Evolutionary conservation across 2,113 vertebrate genomes (phyloP), one percentile per base, ranked within the genome.

Genomic region (Catharus fuscescens): DNA sequence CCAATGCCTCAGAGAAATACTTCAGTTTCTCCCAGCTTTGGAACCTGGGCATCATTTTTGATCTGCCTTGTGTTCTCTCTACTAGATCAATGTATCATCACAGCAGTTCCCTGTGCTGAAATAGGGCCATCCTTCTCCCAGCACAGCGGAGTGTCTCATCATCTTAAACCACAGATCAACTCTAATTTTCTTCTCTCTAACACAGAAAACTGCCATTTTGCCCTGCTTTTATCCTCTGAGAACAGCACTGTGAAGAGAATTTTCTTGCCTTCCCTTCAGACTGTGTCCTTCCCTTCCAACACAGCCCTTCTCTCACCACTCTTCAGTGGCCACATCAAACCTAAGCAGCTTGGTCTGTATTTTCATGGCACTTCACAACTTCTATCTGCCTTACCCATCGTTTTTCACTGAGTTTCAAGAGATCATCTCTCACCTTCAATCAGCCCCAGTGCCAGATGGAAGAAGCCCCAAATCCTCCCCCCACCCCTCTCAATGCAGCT

Each of bases 391-490:
- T 65, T 66, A 66, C 26, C 80, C 86, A 60, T 71, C 15, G 7
- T 78, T 95, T 94, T 77, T 84, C 80, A 36, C 82, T 40, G 80
- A 88, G 87, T 91, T 95, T 48, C 88, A 86, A 78, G 88, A 91
- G 88, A 96, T 92, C 82, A 94, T 79, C 80, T 94, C 91, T 88
- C 92, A 95, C 91, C 95, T 97, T 93, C 94, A 86, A 29, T 91
- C 88, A 93, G 83, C 52, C 88, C 88, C 72, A 64, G 48, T 80
- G 91, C 92, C 94, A 97, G 94, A 96, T 95, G 96, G 94, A 88
- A 60, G 80, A 60, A 91, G 83, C 86, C 92, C 96, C 86, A 88
- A 86, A 88, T 78, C 88, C 76, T 92, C 76, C 65, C 44, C 60
- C 20, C 72, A 70, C 6, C 42, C 60, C 79, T 52, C 83, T 71